A percentile compares a stretch with the other conserved stretches of the same genome.
These are phyloP conservation scores for Entosphenus tridentatus DNA, from an alignment of 2,113 vertebrate species.

Conservation along the genomic window DNA sequence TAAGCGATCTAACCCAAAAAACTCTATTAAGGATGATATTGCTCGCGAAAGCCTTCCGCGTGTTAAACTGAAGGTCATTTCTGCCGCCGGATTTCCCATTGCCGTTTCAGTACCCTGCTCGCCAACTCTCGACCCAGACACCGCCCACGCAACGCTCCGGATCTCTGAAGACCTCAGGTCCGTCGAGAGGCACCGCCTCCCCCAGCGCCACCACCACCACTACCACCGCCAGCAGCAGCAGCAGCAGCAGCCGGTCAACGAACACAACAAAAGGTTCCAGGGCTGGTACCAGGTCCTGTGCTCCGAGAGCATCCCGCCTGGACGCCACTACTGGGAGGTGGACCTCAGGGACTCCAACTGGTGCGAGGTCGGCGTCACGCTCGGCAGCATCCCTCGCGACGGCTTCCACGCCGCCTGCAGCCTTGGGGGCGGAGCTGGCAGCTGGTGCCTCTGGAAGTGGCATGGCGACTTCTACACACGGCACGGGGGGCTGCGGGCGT, in stretches of 20 bases:
- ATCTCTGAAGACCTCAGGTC: no score
- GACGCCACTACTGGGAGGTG: slow-evolving; percentile 4
- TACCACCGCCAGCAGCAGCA: no score
- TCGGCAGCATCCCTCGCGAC: background rate
- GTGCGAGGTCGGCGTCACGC: background rate
- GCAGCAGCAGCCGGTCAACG: background rate
- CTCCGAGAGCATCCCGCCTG: background rate
- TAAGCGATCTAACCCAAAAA: no score
- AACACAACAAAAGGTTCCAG: background rate
- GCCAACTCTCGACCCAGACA: no score
- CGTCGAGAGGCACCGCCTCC: no score
- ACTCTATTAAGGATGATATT: no score
- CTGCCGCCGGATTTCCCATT: no score
- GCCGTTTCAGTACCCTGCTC: no score
- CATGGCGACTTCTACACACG: background rate
- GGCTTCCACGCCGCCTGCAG: background rate
- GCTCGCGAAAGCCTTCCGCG: no score
- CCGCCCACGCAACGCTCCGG: no score
- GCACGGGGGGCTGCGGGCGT: background rate
- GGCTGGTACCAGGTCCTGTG: background rate
- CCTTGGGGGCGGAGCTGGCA: background rate
- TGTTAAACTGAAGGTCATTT: no score
- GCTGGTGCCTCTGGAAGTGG: background rate
- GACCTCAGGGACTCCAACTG: background rate
- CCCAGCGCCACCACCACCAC: no score